Percentiles rank a stretch among this genome's conserved stretches.
phyloP scores from a whole-genome alignment of 1,140 invertebrate species.

The Heterodera schachtii region DNA sequence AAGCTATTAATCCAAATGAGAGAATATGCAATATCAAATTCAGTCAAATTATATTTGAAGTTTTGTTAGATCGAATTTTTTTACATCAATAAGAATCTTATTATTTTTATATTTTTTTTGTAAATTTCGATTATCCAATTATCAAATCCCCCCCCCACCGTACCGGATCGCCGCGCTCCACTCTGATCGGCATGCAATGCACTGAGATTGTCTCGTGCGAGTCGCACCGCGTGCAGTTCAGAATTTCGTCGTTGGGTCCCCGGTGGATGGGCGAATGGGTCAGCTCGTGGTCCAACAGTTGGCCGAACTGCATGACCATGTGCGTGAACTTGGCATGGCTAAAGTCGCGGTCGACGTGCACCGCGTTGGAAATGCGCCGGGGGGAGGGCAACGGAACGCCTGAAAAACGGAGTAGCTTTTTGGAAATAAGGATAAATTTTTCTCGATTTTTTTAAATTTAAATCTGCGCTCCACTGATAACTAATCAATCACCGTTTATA shows the following conservation, averaged over 20 bases:
- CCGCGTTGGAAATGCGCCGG: conserved; percentile 79
- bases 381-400: conserved; percentile 71
- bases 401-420: background rate
- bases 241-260: conserved; percentile 55
- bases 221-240: conserved; percentile 60
- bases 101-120: background rate
- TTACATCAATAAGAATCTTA: background rate
- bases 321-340: conserved; percentile 58
- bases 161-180: conserved; percentile 69
- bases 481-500: too few relatives aligned
- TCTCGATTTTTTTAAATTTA: too few relatives aligned
- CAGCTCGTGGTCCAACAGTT: conserved; percentile 48
- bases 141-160: conserved; percentile 59
- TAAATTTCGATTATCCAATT: conserved; percentile 7
- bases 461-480: too few relatives aligned
- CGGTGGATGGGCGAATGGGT: conserved; percentile 59
- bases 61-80: conserved; percentile 1
- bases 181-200: conserved; percentile 70
- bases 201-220: conserved; percentile 52
- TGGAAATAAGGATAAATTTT: too few relatives aligned
- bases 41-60: too few relatives aligned
- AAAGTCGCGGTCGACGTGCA: conserved; percentile 81
- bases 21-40: too few relatives aligned
- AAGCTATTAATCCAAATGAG: too few relatives aligned
- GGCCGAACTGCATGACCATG: conserved; percentile 64